phyloP scores from a whole-genome alignment of 2,113 vertebrate species.

The Rostratula benghalensis region DNA sequence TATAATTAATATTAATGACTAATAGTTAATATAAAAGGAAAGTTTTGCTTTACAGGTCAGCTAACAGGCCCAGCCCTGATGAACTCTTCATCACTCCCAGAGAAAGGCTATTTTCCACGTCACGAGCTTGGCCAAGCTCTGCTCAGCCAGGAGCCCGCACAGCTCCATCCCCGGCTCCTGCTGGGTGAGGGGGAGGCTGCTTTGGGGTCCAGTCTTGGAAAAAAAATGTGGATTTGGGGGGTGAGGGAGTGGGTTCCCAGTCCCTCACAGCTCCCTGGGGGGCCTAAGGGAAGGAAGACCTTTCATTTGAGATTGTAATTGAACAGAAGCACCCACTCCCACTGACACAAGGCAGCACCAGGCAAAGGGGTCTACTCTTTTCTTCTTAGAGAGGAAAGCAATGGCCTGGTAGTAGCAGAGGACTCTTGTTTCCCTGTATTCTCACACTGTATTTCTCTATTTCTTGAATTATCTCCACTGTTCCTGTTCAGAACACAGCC shows the following conservation, averaged over 20 bases:
- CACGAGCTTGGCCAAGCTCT: neutral
- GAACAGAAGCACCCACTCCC: neutral
- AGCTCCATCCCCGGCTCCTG: neutral
- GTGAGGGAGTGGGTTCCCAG: neutral
- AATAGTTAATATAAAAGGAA: neutral
- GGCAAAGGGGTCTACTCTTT: neutral
- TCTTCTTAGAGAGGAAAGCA: neutral
- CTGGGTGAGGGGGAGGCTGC: rapidly evolving
- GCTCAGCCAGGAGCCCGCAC: neutral
- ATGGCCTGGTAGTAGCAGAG: neutral
- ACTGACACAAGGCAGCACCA: too few relatives aligned
- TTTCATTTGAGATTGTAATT: neutral
- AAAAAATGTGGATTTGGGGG: rapidly evolving
- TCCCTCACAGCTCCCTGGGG: neutral
- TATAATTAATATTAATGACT: neutral
- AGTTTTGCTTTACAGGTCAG: neutral
- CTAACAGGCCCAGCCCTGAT: neutral
- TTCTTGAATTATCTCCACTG: neutral
- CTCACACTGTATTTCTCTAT: neutral
- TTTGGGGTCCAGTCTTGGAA: neutral
- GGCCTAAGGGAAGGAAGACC: neutral
- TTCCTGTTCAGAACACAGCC: neutral
- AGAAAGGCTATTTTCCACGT: neutral
- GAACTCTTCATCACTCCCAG: too few relatives aligned
- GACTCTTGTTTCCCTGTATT: neutral